These are phyloP conservation scores for Drosophila paranaensis DNA, from an alignment of 2,888 invertebrate species.

Conservation along the genomic window DNA sequence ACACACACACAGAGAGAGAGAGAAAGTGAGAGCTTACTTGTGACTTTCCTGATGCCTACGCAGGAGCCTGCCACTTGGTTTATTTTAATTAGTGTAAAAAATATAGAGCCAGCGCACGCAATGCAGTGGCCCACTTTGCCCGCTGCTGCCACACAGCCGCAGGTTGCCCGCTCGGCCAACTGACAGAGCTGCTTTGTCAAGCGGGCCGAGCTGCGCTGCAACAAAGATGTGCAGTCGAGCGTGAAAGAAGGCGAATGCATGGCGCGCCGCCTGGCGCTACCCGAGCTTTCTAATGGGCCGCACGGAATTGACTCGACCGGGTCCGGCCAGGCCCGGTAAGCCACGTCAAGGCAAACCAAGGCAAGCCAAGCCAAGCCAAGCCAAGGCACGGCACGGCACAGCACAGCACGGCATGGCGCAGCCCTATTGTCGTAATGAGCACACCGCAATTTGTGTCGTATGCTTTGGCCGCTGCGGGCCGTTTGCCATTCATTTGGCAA, in stretches of 20 bases:
- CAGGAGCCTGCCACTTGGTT: conserved; percentile 65
- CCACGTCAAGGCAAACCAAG: not conserved
- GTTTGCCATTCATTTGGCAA: conserved; percentile 79
- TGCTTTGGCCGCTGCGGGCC: conserved; percentile 63
- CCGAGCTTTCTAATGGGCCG: conserved; percentile 51
- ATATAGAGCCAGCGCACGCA: conserved; percentile 68
- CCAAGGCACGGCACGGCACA: not conserved
- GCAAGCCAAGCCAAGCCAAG: not conserved
- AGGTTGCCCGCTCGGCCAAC: conserved; percentile 56
- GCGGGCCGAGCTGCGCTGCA: conserved; percentile 37
- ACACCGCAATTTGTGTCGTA: conserved; percentile 78
- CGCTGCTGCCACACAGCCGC: conserved; percentile 66
- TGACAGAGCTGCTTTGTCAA: conserved; percentile 65
- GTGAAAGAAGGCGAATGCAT: conserved; percentile 70
- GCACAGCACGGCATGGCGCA: not conserved
- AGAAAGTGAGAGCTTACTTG: conserved; percentile 15
- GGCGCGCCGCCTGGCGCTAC: conserved; percentile 32
- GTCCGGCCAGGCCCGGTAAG: conserved; percentile 4
- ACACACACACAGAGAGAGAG: conserved; percentile 5
- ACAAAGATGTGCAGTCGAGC: conserved; percentile 66
- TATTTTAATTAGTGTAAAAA: conserved; percentile 79
- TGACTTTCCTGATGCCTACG: conserved; percentile 61
- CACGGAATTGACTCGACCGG: conserved; percentile 36
- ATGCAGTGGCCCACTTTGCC: conserved; percentile 72
- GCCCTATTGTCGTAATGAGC: conserved; percentile 73